Base-by-base conservation (phyloP, 2,888 invertebrate species). In the Drosophila suboccidentalis region DNA sequence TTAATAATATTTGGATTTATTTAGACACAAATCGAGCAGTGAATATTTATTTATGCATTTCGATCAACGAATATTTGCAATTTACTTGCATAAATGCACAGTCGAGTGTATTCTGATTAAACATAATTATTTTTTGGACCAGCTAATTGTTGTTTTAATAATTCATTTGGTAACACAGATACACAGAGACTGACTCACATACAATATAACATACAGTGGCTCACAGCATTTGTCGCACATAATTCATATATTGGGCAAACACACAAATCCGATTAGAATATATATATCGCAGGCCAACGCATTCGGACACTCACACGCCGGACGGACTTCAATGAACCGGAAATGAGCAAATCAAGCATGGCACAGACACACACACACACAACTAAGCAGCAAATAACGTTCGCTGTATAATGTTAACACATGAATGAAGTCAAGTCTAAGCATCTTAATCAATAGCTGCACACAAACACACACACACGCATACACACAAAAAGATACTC, bases 261-360 rank as follows among this genome's bases (percentile, higher is more conserved):
- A 77, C 71, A 66, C 69, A 85, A 88, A 85, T 88, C 85, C 67
- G 83, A 88, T 85, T 88, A 86, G 79, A 86, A 83, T 85, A n/a
- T n/a, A n/a, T n/a, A n/a, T n/a, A 87, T 85, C 68, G 85, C 68
- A 60, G 64, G 67, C 70, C 70, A 78, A 70, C 67, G 72, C 63
- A 78, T 64, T 65, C 64, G 71, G 71, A 75, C 71, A 71, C 59
- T 69, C 59, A 51, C 65, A 70, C 61, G 55, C 55, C 55, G 39
- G 44, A 51, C 71, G 65, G 71, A 69, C 67, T 79, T 86, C 89
- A 88, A 71, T 87, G 89, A 88, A 81, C 89, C 81, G 89, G 75
- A 88, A 83, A 81, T 88, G 75, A 83, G 68, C 78, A 84, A 86
- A 83, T 86, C 87, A 86, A 81, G 87, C 81, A 75, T 76, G 49